phyloP scores from a whole-genome alignment of 2,888 invertebrate genomes.

The Argyresthia goedartella region DNA sequence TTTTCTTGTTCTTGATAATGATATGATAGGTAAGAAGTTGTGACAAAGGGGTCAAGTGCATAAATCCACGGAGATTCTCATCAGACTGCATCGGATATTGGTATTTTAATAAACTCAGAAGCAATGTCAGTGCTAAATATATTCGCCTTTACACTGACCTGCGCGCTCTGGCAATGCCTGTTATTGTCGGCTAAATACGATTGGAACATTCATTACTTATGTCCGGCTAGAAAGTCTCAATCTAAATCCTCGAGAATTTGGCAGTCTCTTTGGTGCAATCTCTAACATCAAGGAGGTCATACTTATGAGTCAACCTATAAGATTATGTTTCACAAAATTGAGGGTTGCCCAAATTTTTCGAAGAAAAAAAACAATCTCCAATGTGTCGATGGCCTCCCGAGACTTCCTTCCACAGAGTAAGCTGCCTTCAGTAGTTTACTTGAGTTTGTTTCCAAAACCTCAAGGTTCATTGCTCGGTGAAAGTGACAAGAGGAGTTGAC shows the following conservation, averaged over 20 bases:
- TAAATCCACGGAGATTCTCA: slow-evolving; percentile 4
- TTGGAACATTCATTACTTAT: background rate
- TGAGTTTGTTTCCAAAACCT: background rate
- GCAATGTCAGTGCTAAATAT: slow-evolving; percentile 11
- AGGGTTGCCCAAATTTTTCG: no score
- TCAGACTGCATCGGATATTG: background rate
- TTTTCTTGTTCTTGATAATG: no score
- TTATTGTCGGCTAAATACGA: background rate
- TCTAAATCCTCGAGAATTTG: no score
- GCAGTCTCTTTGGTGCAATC: no score
- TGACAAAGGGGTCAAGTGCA: slow-evolving; percentile 41
- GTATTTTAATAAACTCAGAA: background rate
- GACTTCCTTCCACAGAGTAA: background rate
- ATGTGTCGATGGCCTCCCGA: no score
- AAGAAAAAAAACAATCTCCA: no score
- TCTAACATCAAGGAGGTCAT: no score
- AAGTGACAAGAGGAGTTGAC: slow-evolving; percentile 21
- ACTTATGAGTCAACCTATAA: no score
- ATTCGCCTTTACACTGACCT: slow-evolving; percentile 10
- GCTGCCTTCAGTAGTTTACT: background rate
- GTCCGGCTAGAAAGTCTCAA: background rate
- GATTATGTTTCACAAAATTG: no score
- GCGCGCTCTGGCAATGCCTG: background rate
- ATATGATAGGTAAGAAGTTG: no score
- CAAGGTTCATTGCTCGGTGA: slow-evolving; percentile 14